Evolutionary conservation across 2,888 invertebrate species (phyloP), one percentile per base, ranked within the genome.

Genomic region (Asteroscopus sphinx): DNA sequence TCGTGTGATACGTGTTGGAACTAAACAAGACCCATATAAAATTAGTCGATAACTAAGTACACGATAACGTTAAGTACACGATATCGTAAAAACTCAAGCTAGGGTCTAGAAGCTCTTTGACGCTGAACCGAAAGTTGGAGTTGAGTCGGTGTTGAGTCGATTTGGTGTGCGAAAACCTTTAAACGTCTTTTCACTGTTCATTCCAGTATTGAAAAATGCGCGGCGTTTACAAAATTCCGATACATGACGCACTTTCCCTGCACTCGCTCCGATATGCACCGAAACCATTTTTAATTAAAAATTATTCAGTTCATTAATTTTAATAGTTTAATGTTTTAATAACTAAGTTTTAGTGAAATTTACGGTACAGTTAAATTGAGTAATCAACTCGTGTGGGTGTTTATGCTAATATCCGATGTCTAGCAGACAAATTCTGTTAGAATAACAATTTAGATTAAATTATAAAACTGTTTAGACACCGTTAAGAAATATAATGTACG

Each of bases 221-320:
- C 52, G 9, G 35, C 33, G 42, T 57, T 28, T 39, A 40, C 46
- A 8, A 59, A 49, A 55, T 61, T 54, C 40, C 32, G 33, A 32
- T 16, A 40, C 26, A 32, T 46, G 39, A 45, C 36, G 36, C 16
- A 54, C 15, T 48, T 42, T 55, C 32, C 15, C 44, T 61, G 55
- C 36, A 59, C 37, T 59, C 30, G 37, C 3, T 49, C 35, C 26
- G 37, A 42, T 53, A 49, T 58, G 68, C 53, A 37, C 11, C 47
- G 44, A 21, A 55, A 51, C 55, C 15, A 16, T 33, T 61, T 55
- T 51, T 35, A 62, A 67, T 57, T 39, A 41, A 44, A 44, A 15
- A 54, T 59, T 59, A 45, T 47, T 28, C 51, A 49, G 48, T 26
- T 56, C 30, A 63, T 48, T 58, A 41, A 53, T 65, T 47, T 66